A percentile compares a stretch with the other conserved stretches of the same genome.
Conservation (phyloP, 2,797 vertebrate genomes). For the Catamblyrhynchus diadema region DNA sequence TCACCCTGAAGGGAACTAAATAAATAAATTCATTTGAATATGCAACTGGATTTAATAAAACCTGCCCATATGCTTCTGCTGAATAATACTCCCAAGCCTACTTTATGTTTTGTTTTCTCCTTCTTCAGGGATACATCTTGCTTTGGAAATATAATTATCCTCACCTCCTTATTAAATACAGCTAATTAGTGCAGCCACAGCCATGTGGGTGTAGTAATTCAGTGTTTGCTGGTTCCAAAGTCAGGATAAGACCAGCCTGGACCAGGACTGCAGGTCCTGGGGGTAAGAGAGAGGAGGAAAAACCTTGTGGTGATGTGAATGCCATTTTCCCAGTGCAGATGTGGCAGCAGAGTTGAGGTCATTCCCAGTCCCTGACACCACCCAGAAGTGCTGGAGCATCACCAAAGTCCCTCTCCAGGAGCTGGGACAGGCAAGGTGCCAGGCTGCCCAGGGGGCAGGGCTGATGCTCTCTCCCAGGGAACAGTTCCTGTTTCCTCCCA, state of each 20-base stretch:
- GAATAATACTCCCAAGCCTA: not conserved
- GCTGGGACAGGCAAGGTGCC: not conserved
- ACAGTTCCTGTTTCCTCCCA: not conserved
- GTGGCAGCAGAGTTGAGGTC: not conserved
- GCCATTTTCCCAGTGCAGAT: not conserved
- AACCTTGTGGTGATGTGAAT: fast-evolving
- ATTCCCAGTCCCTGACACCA: not conserved
- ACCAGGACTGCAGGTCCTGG: not conserved
- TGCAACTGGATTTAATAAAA: not conserved
- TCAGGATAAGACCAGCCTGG: not conserved
- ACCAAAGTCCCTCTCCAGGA: not conserved
- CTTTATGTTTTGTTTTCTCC: not conserved
- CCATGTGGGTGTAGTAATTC: fast-evolving
- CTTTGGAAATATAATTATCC: not conserved
- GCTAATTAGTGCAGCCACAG: not conserved
- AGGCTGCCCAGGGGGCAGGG: not conserved
- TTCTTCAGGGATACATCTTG: not conserved
- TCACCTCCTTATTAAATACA: not conserved
- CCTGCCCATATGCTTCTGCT: not conserved
- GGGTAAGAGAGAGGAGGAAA: not conserved
- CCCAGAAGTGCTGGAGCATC: not conserved
- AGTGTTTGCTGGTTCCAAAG: not conserved
- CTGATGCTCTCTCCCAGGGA: not conserved
- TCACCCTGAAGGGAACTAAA: not conserved
- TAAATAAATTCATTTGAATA: not conserved